A percentile compares a stretch with the other conserved stretches of the same genome.
Conservation (phyloP, 2,113 vertebrate species). For the Sinocyclocheilus rhinocerous region DNA sequence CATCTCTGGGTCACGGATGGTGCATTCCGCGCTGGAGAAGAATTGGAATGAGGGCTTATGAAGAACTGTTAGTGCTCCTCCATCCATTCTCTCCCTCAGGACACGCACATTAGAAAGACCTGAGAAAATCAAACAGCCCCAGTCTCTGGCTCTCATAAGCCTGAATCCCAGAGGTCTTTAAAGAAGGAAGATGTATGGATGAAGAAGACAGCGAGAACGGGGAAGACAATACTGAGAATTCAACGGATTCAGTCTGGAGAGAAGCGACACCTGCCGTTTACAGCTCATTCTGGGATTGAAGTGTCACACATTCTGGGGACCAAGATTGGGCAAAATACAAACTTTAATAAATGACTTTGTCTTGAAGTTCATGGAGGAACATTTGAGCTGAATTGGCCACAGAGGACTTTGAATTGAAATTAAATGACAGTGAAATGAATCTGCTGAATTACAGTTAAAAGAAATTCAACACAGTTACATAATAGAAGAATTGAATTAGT, state of each 20-base stretch:
- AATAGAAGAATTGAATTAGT: too few relatives aligned
- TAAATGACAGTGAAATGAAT: background rate
- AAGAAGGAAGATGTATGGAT: background rate
- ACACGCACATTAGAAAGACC: constrained; percentile 23
- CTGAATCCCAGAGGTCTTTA: constrained; percentile 23
- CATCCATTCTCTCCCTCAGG: constrained; percentile 4
- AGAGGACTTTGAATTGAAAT: background rate
- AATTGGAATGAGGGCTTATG: constrained; percentile 36
- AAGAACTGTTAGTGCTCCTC: constrained; percentile 31
- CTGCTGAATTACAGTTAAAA: too few relatives aligned
- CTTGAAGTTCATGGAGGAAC: background rate
- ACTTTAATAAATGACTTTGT: background rate
- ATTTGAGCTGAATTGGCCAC: background rate
- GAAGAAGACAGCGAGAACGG: background rate
- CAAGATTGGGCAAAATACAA: background rate
- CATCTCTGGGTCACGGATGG: constrained; percentile 25
- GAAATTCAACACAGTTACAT: too few relatives aligned
- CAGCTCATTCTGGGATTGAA: background rate
- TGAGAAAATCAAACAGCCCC: constrained; percentile 27
- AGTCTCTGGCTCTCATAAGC: background rate
- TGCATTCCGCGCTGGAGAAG: constrained; percentile 19
- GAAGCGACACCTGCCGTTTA: background rate
- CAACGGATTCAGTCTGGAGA: background rate
- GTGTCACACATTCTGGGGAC: background rate
- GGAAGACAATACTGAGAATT: constrained; percentile 5